phyloP scores from a whole-genome alignment of 2,113 vertebrate genomes.

The Upupa epops region DNA sequence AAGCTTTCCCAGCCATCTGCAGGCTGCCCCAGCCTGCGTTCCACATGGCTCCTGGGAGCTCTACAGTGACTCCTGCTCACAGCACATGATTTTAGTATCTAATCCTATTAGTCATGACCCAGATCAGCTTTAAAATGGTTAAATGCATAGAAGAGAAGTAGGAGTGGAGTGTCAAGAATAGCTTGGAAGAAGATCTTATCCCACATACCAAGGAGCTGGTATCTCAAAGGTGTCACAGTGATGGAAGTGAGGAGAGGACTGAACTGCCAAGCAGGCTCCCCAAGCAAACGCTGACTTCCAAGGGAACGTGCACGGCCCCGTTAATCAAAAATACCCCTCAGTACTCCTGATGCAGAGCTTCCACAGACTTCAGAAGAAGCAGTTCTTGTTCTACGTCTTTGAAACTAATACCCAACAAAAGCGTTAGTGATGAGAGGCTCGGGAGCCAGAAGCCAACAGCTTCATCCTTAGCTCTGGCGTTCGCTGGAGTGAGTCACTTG shows the following conservation, averaged over 20 bases:
- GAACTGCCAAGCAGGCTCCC: neutral
- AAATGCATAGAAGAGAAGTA: constrained; percentile 61
- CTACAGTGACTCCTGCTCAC: neutral
- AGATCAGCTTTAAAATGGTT: constrained; percentile 66
- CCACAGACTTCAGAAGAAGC: neutral
- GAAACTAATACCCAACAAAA: neutral
- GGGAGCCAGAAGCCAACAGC: constrained; percentile 25
- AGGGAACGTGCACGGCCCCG: neutral
- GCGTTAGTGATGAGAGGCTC: neutral
- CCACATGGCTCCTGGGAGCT: neutral
- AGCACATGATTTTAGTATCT: constrained; percentile 38
- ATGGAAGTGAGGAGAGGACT: constrained; percentile 48
- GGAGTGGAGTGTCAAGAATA: constrained; percentile 56
- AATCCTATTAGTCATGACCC: constrained; percentile 66
- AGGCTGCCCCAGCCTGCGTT: neutral
- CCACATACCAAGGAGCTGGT: constrained; percentile 50
- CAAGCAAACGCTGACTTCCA: constrained; percentile 1
- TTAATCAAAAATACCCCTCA: neutral
- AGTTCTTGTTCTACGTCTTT: neutral
- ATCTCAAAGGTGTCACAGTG: constrained; percentile 57
- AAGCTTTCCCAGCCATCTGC: neutral
- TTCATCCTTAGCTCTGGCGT: neutral
- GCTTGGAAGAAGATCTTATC: constrained; percentile 67
- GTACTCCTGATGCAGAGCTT: neutral
- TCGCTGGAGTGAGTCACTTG: constrained; percentile 9